Conservation (phyloP, 1,140 invertebrate genomes). For the Capitella teleta region DNA sequence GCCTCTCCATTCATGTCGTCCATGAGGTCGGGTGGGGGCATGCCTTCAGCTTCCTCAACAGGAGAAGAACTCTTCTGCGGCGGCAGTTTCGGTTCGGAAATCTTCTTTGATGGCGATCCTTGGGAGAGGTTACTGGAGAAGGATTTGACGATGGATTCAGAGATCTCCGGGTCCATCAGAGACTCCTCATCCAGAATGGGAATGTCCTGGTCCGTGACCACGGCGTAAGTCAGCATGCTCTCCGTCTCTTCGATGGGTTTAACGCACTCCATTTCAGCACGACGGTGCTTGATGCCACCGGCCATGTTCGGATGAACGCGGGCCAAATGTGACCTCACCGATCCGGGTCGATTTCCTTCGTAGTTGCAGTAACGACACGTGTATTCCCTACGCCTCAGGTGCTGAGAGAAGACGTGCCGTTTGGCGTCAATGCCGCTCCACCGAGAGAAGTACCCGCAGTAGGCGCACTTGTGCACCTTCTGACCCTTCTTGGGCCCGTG, state of each 20-base stretch:
- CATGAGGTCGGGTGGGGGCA: not conserved
- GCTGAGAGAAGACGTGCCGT: slow-evolving; percentile 8
- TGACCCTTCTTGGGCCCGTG: not conserved
- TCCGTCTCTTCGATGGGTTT: slow-evolving; percentile 5
- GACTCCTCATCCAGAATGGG: not conserved
- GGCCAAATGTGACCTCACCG: not conserved
- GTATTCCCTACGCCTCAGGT: slow-evolving; percentile 7
- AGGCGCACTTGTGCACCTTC: slow-evolving; percentile 9
- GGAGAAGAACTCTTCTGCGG: too few species aligned
- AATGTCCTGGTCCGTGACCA: not conserved
- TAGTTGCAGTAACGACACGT: slow-evolving; percentile 8
- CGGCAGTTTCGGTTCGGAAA: too few species aligned
- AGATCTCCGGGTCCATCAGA: not conserved
- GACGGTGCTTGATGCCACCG: not conserved
- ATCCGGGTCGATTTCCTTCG: slow-evolving; percentile 2
- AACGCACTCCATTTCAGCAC: slow-evolving; percentile 1
- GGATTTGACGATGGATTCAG: not conserved
- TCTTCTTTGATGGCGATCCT: not conserved
- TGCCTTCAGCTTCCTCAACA: too few species aligned
- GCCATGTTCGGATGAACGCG: slow-evolving; percentile 3
- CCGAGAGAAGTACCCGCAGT: slow-evolving; percentile 6
- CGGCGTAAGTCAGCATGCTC: slow-evolving; percentile 3
- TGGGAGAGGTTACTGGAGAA: not conserved
- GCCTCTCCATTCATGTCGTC: too few species aligned
- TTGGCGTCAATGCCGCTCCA: slow-evolving; percentile 3